Base-by-base conservation (phyloP, 2,797 vertebrate species). In the Selene dorsalis region DNA sequence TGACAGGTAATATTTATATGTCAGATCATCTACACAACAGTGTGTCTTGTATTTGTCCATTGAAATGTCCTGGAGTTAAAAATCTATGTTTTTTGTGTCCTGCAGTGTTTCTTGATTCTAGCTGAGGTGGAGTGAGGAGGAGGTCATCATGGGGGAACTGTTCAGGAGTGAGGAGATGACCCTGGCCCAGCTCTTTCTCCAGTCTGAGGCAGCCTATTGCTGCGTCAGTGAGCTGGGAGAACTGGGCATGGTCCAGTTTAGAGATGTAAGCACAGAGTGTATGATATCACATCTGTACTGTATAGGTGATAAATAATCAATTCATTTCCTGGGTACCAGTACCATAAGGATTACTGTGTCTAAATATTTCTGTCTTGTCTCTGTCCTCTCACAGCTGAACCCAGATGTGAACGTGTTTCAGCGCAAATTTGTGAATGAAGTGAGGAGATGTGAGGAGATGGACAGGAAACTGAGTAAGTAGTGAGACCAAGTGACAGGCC, bases 341-440 rank as follows among this genome's bases (percentile, higher is more conserved):
- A 32, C 18, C 13, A 30, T 53, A 10, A 30, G 47, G 22, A 45
- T 47, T 20, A 53, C 1, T 73, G 16, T 52, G 26, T 62, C 10
- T 11, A 50, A 35, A 12, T 4, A n/a, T 32, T 26, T 38, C 48
- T 59, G 41, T 58, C 10, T 58, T 24, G 30, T 56, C 24, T 63
- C 64, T 71, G 47, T 39, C 28, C 28, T 7, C 79, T 83, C 75
- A 57, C 92, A 99, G 97, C 91, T 99, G 75, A 99, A 99, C 90
- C 98, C 98, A 8, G 97, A 98, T 57, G 96, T 99, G 69, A 99
- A 99, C 32, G 97, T 99, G 63, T 99, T 99, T 92, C 98, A 99
- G 82, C 94, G 98, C 20, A 99, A 99, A 89, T 99, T 99, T 93
- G 98, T 99, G 65, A 99, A 99, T 83, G 98, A 99, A 93, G 98